phyloP scores from a whole-genome alignment of 2,888 invertebrate species.

The Tachina fera region DNA sequence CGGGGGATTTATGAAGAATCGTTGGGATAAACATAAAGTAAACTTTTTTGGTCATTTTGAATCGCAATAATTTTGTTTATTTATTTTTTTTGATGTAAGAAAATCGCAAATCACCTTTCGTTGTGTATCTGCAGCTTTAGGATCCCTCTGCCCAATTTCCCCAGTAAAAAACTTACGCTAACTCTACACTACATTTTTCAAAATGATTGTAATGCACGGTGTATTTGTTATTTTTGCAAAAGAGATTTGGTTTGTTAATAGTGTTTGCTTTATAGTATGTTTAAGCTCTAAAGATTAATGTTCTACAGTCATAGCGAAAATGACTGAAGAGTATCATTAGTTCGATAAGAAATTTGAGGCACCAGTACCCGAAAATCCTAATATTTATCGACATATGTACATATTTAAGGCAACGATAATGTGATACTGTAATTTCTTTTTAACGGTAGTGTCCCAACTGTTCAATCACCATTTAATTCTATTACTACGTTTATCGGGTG shows the following conservation, averaged over 20 bases:
- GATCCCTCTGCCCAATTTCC: background rate
- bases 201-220: constrained; percentile 53
- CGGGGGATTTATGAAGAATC: too few species aligned
- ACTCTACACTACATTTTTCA: constrained; percentile 29
- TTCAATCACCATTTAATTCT: too few species aligned
- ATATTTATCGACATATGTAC: too few species aligned
- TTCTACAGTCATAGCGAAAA: constrained; percentile 15
- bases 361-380: background rate
- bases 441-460: too few species aligned
- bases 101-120: background rate
- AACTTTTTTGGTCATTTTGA: too few species aligned
- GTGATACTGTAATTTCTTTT: too few species aligned
- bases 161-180: background rate
- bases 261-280: constrained; percentile 59
- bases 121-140: background rate
- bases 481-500: too few species aligned
- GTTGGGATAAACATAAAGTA: too few species aligned
- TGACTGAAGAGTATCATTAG: background rate
- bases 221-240: constrained; percentile 28
- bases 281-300: constrained; percentile 70
- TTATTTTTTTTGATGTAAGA: background rate
- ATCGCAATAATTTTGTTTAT: too few species aligned
- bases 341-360: background rate
- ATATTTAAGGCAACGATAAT: too few species aligned
- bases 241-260: constrained; percentile 38